A percentile compares a stretch with the other conserved stretches of the same genome.
These are phyloP conservation scores for Papilio glaucus DNA, from an alignment of 1,140 invertebrate species.

Conservation along the genomic window DNA sequence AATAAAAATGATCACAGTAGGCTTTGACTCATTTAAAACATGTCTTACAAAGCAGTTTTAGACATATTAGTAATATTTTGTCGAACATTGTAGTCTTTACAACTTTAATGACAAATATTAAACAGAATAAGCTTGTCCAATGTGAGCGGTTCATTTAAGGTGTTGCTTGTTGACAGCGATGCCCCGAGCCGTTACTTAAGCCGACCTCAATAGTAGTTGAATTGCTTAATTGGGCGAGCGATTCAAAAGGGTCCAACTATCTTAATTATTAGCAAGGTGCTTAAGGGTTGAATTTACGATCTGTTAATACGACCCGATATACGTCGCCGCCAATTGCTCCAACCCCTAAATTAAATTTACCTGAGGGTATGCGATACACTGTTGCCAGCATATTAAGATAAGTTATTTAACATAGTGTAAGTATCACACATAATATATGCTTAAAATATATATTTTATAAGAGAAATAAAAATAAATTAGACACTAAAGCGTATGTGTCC, in stretches of 20 bases:
- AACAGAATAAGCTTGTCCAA: background rate
- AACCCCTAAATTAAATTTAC: conserved; percentile 76
- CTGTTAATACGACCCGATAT: conserved; percentile 72
- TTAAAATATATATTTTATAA: background rate
- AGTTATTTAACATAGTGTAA: conserved; percentile 38
- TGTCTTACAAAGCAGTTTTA: no score
- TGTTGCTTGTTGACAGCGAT: conserved; percentile 36
- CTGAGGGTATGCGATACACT: conserved; percentile 54
- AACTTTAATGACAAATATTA: background rate
- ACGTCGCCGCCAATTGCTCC: conserved; percentile 63
- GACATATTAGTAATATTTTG: no score
- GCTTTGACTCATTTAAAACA: no score
- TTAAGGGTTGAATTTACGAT: conserved; percentile 76
- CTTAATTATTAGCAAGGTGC: conserved; percentile 79
- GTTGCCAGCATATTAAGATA: conserved; percentile 36
- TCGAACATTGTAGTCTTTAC: no score
- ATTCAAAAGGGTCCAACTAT: conserved; percentile 60
- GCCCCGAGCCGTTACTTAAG: conserved; percentile 43
- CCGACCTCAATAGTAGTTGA: conserved; percentile 49
- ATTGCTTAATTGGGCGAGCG: conserved; percentile 66
- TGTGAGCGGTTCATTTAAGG: conserved; percentile 21
- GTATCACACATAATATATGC: background rate
- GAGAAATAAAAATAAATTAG: no score
- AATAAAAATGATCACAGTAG: no score
- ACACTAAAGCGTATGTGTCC: no score